Evolutionary conservation across 2,797 vertebrate genomes (phyloP).

Genomic region (Arrhamphus sclerolepis): DNA sequence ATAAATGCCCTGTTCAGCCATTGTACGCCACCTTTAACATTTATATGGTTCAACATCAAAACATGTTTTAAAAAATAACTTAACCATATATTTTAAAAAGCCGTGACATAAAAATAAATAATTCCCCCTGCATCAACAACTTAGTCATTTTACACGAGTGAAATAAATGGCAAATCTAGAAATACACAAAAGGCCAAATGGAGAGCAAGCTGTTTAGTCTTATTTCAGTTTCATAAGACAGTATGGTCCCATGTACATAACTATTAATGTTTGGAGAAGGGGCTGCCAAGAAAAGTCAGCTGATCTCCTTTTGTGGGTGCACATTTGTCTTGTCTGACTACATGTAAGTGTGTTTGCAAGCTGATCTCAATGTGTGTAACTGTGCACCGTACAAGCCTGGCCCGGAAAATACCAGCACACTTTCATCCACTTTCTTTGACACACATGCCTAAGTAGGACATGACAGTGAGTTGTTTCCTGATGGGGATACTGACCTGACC

Average conservation of each 20-base stretch:
- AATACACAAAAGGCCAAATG: too few species aligned
- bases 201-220: too few species aligned
- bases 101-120: too few species aligned
- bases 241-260: conserved; percentile 6
- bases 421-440: conserved; percentile 38
- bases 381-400: conserved; percentile 56
- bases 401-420: conserved; percentile 44
- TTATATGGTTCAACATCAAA: too few species aligned
- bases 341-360: conserved; percentile 54
- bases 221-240: too few species aligned
- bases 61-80: too few species aligned
- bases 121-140: too few species aligned
- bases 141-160: too few species aligned
- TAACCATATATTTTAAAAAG: too few species aligned
- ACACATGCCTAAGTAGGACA: conserved; percentile 59
- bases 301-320: conserved; percentile 37
- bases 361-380: conserved; percentile 71
- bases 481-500: conserved; percentile 47
- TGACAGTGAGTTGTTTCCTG: conserved; percentile 52
- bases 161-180: too few species aligned
- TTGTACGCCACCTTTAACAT: too few species aligned
- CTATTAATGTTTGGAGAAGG: conserved; percentile 15
- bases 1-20: too few species aligned
- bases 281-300: conserved; percentile 42
- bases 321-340: conserved; percentile 11